Base-by-base conservation (phyloP, 2,888 invertebrate species). In the Seira sanloemensis region DNA sequence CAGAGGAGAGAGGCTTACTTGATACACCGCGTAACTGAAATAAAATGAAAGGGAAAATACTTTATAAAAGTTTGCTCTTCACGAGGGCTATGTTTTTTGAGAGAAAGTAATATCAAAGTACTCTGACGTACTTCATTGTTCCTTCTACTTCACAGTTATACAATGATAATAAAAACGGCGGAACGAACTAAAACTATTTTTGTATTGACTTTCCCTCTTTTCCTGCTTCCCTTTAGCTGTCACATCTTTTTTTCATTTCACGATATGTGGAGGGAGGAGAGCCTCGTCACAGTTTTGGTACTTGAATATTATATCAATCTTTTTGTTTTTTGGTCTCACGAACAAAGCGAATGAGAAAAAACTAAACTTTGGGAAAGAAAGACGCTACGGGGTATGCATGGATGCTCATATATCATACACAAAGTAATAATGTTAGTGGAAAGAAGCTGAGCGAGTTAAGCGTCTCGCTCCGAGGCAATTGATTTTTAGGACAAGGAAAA, bases 141-240 rank as follows among this genome's bases (percentile, higher is more conserved):
- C 37, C 37, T 12, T 37, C 4, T 37, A 37, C 37, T 37, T 37
- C 4, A 37, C 37, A 37, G 37, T 12, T 12, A 37, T 37, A 12
- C 37, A 37, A 37, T 4, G 12, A 37, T 37, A 12, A 37, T 7
- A 37, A 37, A 4, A 7, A 37, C 12, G 37, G 12, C 37, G 37
- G 37, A 37, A 12, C 4, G 37, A 37, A 12, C 37, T 7, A 37
- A n/a, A 37, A 37, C 37, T 37, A 37, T 18, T 5, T 58, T 73
- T 73, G 26, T 73, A 58, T 73, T 37, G 71, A 71, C 78, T 78
- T 71, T 78, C 54, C 58, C 77, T 26, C 23, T 76, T 54, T 69
- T 46, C 23, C 67, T 76, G 76, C 26, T 77, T 68, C 68, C 67
- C 1, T 73, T 77, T 54, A 37, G 18, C 77, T 77, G 77, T 77